phyloP scores from a whole-genome alignment of 2,113 vertebrate species.

The Epinephelus fuscoguttatus region DNA sequence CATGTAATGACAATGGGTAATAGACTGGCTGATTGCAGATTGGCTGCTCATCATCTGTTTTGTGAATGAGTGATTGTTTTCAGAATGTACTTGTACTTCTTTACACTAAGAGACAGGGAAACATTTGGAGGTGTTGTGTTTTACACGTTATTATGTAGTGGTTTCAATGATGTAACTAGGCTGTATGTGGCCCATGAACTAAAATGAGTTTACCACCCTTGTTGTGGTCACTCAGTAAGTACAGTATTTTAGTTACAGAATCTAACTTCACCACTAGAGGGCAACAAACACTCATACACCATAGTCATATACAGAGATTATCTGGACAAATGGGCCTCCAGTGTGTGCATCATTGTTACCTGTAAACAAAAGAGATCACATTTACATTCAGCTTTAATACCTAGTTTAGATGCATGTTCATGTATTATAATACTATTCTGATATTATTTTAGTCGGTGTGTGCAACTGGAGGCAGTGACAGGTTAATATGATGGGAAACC shows the following conservation, averaged over 20 bases:
- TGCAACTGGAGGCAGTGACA: neutral
- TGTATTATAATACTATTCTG: neutral
- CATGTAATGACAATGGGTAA: no score
- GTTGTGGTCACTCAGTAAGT: neutral
- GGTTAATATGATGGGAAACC: neutral
- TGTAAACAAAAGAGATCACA: slow-evolving; percentile 36
- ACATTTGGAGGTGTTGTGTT: no score
- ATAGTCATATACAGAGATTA: neutral
- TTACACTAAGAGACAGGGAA: no score
- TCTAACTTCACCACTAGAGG: slow-evolving; percentile 48
- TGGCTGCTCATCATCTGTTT: no score
- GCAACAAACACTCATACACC: slow-evolving; percentile 32
- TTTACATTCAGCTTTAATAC: neutral
- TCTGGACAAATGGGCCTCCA: neutral
- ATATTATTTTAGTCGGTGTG: neutral
- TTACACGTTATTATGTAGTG: no score
- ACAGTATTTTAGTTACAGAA: slow-evolving; percentile 4
- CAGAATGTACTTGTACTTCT: no score
- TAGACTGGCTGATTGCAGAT: no score
- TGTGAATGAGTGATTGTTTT: no score
- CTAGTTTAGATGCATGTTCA: neutral
- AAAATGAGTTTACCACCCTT: no score
- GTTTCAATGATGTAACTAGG: no score
- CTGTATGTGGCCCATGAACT: no score
- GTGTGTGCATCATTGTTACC: slow-evolving; percentile 7